phyloP scores from a whole-genome alignment of 2,888 invertebrate genomes.

The Dexiosoma caninum region DNA sequence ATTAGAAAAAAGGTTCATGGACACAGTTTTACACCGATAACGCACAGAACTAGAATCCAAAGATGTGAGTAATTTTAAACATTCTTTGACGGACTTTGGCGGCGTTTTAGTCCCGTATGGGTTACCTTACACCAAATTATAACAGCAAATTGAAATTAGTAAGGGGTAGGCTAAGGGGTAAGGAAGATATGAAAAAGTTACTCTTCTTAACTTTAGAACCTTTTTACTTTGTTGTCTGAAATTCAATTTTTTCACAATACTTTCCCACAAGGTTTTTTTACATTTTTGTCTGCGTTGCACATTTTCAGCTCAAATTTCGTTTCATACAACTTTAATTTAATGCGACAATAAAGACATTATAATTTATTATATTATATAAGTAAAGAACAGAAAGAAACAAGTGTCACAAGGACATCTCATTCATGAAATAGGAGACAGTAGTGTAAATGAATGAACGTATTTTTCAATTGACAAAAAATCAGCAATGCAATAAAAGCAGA shows the following conservation, averaged over 20 bases:
- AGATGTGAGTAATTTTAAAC: no score
- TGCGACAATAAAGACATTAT: slow-evolving; percentile 2
- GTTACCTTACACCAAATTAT: no score
- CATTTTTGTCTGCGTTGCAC: background rate
- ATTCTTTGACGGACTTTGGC: no score
- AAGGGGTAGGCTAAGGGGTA: no score
- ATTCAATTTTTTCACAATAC: background rate
- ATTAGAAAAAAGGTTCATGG: no score
- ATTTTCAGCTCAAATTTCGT: slow-evolving; percentile 5
- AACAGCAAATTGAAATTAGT: no score
- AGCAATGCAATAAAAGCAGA: slow-evolving; percentile 60
- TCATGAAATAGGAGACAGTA: slow-evolving; percentile 49
- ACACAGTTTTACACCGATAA: no score
- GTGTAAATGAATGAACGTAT: slow-evolving; percentile 28
- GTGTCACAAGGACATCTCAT: slow-evolving; percentile 49
- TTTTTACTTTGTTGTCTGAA: background rate
- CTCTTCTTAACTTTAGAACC: no score
- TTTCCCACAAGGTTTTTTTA: slow-evolving; percentile 45
- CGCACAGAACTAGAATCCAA: no score
- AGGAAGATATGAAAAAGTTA: no score
- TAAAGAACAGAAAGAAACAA: slow-evolving; percentile 5
- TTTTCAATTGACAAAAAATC: background rate
- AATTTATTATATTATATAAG: slow-evolving; percentile 16
- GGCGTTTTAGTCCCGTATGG: no score
- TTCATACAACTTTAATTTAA: slow-evolving; percentile 32